Percentiles rank a stretch among this genome's conserved stretches.
phyloP scores from a whole-genome alignment of 2,113 vertebrate species.

The Brachypodius melanocephalos region DNA sequence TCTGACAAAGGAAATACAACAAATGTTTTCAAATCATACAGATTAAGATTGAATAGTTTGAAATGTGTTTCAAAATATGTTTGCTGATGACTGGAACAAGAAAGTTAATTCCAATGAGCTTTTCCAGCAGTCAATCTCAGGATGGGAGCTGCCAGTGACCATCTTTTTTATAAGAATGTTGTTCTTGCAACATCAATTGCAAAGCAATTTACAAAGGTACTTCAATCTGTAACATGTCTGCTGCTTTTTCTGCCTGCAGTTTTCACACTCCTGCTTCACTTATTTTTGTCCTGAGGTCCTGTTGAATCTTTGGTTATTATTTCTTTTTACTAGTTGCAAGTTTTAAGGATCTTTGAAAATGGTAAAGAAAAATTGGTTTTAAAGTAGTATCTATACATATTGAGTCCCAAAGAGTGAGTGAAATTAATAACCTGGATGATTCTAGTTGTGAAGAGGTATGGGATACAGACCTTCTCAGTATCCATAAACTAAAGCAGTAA shows the following conservation, averaged over 20 bases:
- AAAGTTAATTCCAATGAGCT: background rate
- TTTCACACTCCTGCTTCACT: background rate
- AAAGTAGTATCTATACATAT: background rate
- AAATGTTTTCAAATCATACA: background rate
- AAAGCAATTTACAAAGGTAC: background rate
- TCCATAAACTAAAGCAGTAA: background rate
- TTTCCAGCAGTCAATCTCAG: background rate
- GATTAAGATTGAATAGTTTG: background rate
- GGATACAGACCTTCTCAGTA: background rate
- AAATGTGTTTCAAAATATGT: background rate
- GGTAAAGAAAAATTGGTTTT: background rate
- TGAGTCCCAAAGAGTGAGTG: background rate
- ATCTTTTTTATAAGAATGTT: background rate
- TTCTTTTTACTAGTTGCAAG: background rate
- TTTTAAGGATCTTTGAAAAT: background rate
- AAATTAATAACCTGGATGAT: background rate
- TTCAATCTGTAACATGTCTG: background rate
- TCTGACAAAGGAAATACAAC: background rate
- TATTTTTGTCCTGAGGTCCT: background rate
- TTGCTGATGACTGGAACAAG: background rate
- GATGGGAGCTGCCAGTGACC: background rate
- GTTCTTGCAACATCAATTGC: background rate
- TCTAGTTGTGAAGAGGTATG: background rate
- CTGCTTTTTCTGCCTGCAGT: background rate
- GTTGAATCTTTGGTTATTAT: background rate